Conservation (phyloP, 2,113 vertebrate species). For the Leptodactylus fuscus region DNA sequence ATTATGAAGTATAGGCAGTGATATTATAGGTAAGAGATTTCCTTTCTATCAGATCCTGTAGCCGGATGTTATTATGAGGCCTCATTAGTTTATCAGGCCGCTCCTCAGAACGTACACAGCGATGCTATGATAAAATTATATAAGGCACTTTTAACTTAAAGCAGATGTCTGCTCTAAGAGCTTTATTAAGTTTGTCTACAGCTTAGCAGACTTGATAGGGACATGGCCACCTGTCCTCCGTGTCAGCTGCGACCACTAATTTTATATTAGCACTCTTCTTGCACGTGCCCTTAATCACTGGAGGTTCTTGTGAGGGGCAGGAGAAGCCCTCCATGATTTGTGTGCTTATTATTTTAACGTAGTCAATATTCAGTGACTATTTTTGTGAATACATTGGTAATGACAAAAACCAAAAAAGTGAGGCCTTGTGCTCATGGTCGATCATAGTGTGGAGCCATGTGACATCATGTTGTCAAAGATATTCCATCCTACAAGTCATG, state of each 20-base stretch:
- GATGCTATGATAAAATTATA: slow-evolving; percentile 47
- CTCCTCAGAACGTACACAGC: not conserved
- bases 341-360: too few relatives aligned
- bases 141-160: slow-evolving; percentile 47
- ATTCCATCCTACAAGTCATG: too few relatives aligned
- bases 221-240: slow-evolving; percentile 51
- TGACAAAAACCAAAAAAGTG: too few relatives aligned
- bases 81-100: not conserved
- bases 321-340: not conserved
- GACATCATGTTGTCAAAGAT: too few relatives aligned
- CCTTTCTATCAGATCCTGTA: not conserved
- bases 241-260: slow-evolving; percentile 45
- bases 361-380: too few relatives aligned
- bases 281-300: slow-evolving; percentile 21
- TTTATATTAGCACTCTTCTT: slow-evolving; percentile 31
- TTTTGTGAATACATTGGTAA: too few relatives aligned
- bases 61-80: not conserved
- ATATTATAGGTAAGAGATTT: not conserved
- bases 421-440: too few relatives aligned
- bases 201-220: slow-evolving; percentile 51
- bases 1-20: not conserved
- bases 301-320: not conserved
- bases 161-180: slow-evolving; percentile 54
- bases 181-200: slow-evolving; percentile 55
- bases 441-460: too few relatives aligned